These are phyloP conservation scores for Lutra lutra DNA, from an alignment of 2,797 vertebrate species.

Conservation along the genomic window DNA sequence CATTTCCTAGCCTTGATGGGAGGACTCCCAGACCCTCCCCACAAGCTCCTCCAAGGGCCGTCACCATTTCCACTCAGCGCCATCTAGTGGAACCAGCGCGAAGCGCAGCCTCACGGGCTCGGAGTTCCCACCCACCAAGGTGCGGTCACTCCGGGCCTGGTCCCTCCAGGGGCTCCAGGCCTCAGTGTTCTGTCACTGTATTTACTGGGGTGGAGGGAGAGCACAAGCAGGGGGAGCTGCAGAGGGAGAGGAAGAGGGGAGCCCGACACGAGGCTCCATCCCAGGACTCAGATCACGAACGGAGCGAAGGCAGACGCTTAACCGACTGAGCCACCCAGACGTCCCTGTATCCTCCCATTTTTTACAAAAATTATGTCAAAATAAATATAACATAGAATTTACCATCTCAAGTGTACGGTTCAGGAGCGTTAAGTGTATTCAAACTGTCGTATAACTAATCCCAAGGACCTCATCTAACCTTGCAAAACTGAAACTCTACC, in stretches of 20 bases:
- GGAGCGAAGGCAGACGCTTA: background rate
- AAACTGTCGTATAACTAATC: background rate
- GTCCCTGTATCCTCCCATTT: background rate
- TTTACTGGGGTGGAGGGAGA: background rate
- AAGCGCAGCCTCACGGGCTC: background rate
- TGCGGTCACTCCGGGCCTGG: accelerated
- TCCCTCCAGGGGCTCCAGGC: accelerated
- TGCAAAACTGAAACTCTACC: background rate
- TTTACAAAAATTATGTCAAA: background rate
- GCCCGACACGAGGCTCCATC: accelerated
- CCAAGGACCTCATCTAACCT: background rate
- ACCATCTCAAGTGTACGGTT: background rate
- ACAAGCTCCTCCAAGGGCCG: background rate
- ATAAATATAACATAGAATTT: background rate
- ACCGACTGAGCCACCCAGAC: background rate
- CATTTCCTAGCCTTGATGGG: background rate
- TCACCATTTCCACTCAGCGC: background rate
- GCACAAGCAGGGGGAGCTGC: background rate
- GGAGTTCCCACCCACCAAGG: background rate
- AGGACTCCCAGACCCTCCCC: no score
- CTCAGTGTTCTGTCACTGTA: background rate
- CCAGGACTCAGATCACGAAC: background rate
- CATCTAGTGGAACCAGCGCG: background rate
- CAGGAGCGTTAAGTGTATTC: background rate
- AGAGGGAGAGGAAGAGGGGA: background rate